Conservation (phyloP, 1,140 invertebrate species). For the Micrasema minimum region DNA sequence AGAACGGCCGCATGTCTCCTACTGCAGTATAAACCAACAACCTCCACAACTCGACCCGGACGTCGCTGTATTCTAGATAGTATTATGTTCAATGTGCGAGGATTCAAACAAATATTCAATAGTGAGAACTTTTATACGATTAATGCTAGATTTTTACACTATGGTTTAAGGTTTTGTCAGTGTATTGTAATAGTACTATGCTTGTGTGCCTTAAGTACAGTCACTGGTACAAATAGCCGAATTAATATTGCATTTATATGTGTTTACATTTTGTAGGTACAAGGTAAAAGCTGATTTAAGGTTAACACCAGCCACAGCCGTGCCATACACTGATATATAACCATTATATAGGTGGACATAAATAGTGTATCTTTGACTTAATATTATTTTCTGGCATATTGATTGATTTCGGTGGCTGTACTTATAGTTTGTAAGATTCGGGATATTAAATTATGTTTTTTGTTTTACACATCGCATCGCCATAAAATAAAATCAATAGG, state of each 20-base stretch:
- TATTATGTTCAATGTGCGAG: background rate
- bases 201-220: slow-evolving; percentile 22
- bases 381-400: too few species aligned
- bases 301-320: too few species aligned
- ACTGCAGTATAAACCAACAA: slow-evolving; percentile 52
- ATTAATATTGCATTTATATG: background rate
- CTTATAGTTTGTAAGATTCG: slow-evolving; percentile 8
- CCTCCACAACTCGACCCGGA: slow-evolving; percentile 24
- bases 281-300: too few species aligned
- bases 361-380: too few species aligned
- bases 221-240: background rate
- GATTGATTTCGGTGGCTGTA: background rate
- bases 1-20: slow-evolving; percentile 45
- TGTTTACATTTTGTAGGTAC: background rate
- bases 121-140: too few species aligned
- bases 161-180: background rate
- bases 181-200: slow-evolving; percentile 4
- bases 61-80: background rate
- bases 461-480: too few species aligned
- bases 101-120: too few species aligned
- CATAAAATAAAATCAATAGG: too few species aligned
- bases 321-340: too few species aligned
- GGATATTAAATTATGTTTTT: too few species aligned
- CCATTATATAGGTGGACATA: too few species aligned
- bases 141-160: too few species aligned